Base-by-base conservation (phyloP, 2,797 vertebrate genomes). In the Dipus sagitta region DNA sequence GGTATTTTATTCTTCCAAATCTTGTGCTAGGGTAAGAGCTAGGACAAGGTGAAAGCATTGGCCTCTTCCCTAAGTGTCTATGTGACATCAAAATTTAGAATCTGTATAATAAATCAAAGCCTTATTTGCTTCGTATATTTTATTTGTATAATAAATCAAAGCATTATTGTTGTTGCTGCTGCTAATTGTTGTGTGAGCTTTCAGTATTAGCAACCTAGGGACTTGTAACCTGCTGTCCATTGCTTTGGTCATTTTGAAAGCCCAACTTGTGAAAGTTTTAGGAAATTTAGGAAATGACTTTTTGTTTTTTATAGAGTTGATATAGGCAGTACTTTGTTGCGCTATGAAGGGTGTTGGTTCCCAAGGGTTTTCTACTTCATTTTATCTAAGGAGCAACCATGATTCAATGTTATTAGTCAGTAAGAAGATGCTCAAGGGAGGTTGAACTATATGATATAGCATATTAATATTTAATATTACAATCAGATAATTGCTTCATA, bases 401-500 rank as follows among this genome's bases (percentile, higher is more conserved):
- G n/a, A 74, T 20, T 71, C 5, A 42, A 34, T 18, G 64, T 68
- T 65, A 8, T 14, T 71, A 3, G 89, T 90, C 60, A 26, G 42
- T 85, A 64, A 30, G 88, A 74, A 72, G 34, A 60, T 52, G 26
- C 52, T 58, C 32, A 90, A 88, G 80, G 32, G 34, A 89, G 76
- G n/a, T 79, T 79, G 60, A 65, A 0, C 67, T 82, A 70, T 54
- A 38, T n/a, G 76, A 92, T 78, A 71, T 14, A 47, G n/a, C 72
- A 75, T 70, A 34, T 76, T 91, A 84, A 93, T 86, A 88, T 64
- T 78, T 74, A 86, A 87, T 85, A 12, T 47, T 64, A 54, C 77
- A 79, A n/a, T 92, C 81, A 96, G 71, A 91, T 62, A 82, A 30
- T 68, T 24, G 76, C 68, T 94, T 94, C 47, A 26, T 87, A 11